Evolutionary conservation across 2,113 vertebrate genomes (phyloP).

Genomic region (Ceyx melanurus): DNA sequence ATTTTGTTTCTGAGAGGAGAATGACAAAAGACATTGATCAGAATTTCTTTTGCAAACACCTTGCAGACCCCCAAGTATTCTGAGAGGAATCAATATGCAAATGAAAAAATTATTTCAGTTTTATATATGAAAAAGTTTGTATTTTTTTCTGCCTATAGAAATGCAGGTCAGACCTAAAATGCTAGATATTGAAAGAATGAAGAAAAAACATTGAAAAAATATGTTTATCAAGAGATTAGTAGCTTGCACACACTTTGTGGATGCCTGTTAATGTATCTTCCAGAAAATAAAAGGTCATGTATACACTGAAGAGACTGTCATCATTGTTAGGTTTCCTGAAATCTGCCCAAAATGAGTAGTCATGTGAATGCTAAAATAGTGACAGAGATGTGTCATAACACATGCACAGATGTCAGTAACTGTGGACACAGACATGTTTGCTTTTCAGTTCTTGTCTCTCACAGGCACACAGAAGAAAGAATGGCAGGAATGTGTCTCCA

Average conservation of each 20-base stretch:
- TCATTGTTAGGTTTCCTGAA: background rate
- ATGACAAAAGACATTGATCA: background rate
- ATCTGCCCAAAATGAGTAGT: background rate
- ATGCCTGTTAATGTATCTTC: background rate
- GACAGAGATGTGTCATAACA: background rate
- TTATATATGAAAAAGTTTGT: background rate
- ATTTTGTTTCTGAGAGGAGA: background rate
- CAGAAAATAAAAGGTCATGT: background rate
- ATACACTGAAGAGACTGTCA: background rate
- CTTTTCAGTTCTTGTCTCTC: background rate
- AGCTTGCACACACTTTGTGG: background rate
- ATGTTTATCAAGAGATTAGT: background rate
- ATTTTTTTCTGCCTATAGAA: background rate
- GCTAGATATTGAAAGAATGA: background rate
- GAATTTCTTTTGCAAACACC: constrained; percentile 9
- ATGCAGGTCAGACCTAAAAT: background rate
- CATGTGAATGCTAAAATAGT: background rate
- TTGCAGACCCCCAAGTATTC: background rate
- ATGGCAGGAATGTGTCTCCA: background rate
- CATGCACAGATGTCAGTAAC: background rate
- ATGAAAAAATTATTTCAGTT: background rate
- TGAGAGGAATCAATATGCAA: background rate
- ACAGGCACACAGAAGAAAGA: background rate
- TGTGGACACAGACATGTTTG: background rate
- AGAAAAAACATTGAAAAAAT: background rate